Evolutionary conservation across 2,797 vertebrate species (phyloP).

Genomic region (Gallinago nigripennis): DNA sequence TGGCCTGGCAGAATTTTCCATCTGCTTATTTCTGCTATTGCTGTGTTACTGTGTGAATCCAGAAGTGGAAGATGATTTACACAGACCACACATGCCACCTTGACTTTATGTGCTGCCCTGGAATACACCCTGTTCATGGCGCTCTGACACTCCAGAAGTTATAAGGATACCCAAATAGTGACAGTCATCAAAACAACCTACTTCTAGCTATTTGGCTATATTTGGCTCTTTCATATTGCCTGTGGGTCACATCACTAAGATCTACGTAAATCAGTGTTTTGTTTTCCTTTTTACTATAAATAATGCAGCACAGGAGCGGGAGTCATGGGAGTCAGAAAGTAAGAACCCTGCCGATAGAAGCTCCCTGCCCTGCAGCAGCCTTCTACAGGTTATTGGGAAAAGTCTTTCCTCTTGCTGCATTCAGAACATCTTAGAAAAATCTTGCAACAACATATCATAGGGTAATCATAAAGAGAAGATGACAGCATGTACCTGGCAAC

Average conservation of each 20-base stretch:
- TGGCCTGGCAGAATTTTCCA: neutral
- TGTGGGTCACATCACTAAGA: neutral
- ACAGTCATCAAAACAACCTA: neutral
- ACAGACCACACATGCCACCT: neutral
- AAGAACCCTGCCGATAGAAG: neutral
- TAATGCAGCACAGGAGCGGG: neutral
- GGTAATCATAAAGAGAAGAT: neutral
- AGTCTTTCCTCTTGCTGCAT: neutral
- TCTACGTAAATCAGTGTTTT: neutral
- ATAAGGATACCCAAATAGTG: neutral
- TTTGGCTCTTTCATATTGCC: neutral
- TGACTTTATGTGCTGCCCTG: neutral
- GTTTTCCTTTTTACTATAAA: neutral
- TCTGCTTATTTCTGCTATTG: neutral
- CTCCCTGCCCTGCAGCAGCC: neutral
- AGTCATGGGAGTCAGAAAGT: neutral
- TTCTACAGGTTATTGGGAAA: neutral
- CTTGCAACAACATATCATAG: neutral
- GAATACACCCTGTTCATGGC: neutral
- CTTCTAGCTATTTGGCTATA: neutral
- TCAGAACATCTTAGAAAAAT: neutral
- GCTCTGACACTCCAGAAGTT: neutral
- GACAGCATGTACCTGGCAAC: neutral
- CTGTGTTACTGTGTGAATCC: neutral
- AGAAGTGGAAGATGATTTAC: neutral